Base-by-base conservation (phyloP, 1,140 invertebrate genomes). In the Subanguina moxae region DNA sequence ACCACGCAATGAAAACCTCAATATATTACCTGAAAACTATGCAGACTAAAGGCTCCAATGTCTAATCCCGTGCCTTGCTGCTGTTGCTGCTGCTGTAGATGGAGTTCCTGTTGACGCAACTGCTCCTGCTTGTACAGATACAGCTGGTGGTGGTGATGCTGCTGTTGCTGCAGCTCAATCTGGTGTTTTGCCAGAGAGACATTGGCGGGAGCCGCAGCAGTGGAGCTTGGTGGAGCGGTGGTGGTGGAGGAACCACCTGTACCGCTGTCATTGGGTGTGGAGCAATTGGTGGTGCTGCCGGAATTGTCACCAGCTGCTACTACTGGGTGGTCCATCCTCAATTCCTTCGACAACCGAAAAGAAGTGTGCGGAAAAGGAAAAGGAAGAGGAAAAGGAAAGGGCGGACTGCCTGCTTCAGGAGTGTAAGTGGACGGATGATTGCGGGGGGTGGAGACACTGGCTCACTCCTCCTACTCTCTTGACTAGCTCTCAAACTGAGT, bases 341-440 rank as follows among this genome's bases (percentile, higher is more conserved):
- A 38, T 38, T 38, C 3, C 32, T 38, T 5, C 32, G 11, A 11
- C 32, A 52, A 25, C n/a, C 48, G 15, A 25, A 52, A 15, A 15
- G 23, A 19, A 52, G 3, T 52, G 32, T 25, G 48, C 48, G 48
- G 48, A 52, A 52, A 25, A 21, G 48, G 43, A 45, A 45, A 45
- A 45, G 43, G 48, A 52, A 52, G n/a, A 52, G 48, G 48, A 52
- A 52, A 52, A 52, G 48, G 48, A 52, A 52, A 52, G n/a, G n/a
- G 48, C 48, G 48, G n/a, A 7, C n/a, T 19, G n/a, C 48, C 48
- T 52, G 48, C 48, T 52, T 52, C 48, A 52, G 48, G 48, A 15
- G 48, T 52, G 48, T 19, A 52, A 25, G 48, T 52, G 48, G n/a
- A 25, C 11, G 11, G n/a, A n/a, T n/a, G n/a, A n/a, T n/a, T n/a